A percentile compares a stretch with the other conserved stretches of the same genome.
Conservation (phyloP, 2,113 vertebrate genomes). For the Heteronetta atricapilla region DNA sequence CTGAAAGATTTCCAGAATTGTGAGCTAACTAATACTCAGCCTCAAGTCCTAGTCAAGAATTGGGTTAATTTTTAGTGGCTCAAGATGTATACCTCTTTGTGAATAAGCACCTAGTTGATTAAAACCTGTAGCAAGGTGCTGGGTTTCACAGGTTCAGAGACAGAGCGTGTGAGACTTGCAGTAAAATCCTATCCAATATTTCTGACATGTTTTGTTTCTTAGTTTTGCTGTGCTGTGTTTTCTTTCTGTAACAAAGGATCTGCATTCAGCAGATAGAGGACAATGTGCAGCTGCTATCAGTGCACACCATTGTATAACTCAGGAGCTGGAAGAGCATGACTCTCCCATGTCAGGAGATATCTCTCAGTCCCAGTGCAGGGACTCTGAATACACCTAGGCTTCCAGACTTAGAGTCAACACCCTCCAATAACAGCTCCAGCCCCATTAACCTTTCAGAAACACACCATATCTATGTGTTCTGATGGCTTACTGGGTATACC, state of each 20-base stretch:
- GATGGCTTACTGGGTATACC: not conserved
- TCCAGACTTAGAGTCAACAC: not conserved
- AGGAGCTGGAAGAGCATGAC: not conserved
- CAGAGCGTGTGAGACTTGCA: rapidly evolving
- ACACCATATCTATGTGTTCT: rapidly evolving
- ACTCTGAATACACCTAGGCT: not conserved
- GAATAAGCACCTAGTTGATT: not conserved
- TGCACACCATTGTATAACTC: not conserved
- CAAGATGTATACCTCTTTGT: not conserved
- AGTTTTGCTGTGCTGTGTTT: not conserved
- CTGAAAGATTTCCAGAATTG: not conserved
- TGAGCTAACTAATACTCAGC: not conserved
- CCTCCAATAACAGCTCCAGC: not conserved
- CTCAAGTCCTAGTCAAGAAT: not conserved
- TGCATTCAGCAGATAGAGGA: rapidly evolving
- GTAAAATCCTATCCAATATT: not conserved
- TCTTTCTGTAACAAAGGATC: not conserved
- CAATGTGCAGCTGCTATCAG: not conserved
- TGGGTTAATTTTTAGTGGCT: not conserved
- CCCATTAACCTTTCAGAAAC: rapidly evolving
- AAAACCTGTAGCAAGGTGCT: not conserved
- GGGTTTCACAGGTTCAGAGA: not conserved
- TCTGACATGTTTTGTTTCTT: not conserved
- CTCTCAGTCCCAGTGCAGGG: not conserved
- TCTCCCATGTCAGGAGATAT: not conserved